phyloP scores from a whole-genome alignment of 2,113 vertebrate species.

The Piliocolobus tephrosceles region DNA sequence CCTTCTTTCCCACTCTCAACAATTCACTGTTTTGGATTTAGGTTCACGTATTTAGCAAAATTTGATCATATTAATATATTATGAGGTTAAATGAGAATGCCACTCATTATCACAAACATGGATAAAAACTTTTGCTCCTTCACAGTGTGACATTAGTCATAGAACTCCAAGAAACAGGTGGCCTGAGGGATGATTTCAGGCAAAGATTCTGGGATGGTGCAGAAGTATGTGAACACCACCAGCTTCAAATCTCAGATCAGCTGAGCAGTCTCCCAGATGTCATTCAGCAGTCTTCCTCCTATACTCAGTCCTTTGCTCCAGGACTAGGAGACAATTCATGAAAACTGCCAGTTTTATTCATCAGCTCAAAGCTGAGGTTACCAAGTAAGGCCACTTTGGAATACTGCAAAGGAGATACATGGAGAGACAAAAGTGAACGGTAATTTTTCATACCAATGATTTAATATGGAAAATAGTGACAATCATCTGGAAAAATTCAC shows the following conservation, averaged over 20 bases:
- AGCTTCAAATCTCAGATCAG: background rate
- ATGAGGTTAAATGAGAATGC: background rate
- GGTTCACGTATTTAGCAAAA: background rate
- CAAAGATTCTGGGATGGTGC: background rate
- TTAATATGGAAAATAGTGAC: background rate
- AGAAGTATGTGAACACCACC: background rate
- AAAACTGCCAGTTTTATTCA: background rate
- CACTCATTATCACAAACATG: fast-evolving
- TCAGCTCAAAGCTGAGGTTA: background rate
- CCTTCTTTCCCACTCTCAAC: background rate
- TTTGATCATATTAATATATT: background rate
- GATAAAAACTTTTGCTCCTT: background rate
- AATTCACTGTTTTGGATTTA: background rate
- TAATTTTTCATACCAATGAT: background rate
- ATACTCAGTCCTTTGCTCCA: background rate
- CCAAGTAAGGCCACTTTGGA: background rate
- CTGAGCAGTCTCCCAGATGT: background rate
- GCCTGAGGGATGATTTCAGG: background rate
- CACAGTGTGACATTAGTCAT: background rate
- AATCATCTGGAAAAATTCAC: conserved; percentile 23
- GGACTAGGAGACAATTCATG: background rate
- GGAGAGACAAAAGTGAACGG: background rate
- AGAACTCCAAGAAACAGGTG: background rate
- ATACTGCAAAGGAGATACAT: background rate
- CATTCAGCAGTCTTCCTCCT: background rate